Percentiles rank a stretch among this genome's conserved stretches.
These are phyloP conservation scores for Sesamia inferens DNA, from an alignment of 2,888 invertebrate species.

Conservation along the genomic window DNA sequence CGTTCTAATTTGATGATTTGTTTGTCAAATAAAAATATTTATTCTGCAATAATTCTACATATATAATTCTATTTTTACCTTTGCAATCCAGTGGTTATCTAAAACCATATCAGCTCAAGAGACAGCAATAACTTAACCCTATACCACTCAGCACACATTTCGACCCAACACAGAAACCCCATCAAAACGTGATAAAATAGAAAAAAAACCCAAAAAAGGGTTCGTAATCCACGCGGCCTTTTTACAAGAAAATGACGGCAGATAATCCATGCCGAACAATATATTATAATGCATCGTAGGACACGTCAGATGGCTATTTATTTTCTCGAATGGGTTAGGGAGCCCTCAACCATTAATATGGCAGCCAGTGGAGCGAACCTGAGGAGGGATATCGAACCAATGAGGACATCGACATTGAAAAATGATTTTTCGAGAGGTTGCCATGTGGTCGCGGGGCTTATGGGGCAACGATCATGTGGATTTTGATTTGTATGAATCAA, in stretches of 20 bases:
- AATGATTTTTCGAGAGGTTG: constrained; percentile 77
- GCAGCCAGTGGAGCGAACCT: constrained; percentile 80
- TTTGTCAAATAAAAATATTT: too few species aligned
- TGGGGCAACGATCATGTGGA: constrained; percentile 41
- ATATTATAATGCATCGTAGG: constrained; percentile 86
- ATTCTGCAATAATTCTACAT: too few species aligned
- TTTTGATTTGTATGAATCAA: constrained; percentile 50
- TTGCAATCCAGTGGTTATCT: neutral
- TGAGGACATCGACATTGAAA: constrained; percentile 84
- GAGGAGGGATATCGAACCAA: constrained; percentile 76
- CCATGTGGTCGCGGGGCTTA: constrained; percentile 66
- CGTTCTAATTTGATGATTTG: too few species aligned
- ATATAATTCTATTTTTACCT: neutral
- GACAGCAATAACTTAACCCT: constrained; percentile 29
- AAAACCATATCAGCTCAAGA: constrained; percentile 19
- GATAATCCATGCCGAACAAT: constrained; percentile 78
- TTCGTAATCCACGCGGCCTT: constrained; percentile 63
- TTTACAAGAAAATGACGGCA: constrained; percentile 76
- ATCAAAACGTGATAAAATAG: constrained; percentile 52
- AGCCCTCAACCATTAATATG: constrained; percentile 84
- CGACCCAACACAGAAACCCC: constrained; percentile 54
- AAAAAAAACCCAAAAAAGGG: constrained; percentile 51
- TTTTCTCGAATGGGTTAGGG: constrained; percentile 80
- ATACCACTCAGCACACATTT: constrained; percentile 40
- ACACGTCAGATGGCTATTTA: constrained; percentile 86